phyloP scores from a whole-genome alignment of 2,113 vertebrate species.

The Axis porcinus region DNA sequence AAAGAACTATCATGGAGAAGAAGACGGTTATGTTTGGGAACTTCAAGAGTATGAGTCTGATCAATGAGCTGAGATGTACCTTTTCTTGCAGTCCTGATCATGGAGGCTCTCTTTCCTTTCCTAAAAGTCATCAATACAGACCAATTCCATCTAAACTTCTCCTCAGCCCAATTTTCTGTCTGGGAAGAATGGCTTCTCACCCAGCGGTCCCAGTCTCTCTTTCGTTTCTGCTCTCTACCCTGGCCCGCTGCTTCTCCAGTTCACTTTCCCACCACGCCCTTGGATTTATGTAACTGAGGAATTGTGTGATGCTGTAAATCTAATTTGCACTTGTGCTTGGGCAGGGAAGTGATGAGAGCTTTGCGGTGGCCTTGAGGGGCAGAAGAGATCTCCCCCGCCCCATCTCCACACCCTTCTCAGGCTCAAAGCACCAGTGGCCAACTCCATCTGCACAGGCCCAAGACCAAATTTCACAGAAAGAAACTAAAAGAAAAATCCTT shows the following conservation, averaged over 20 bases:
- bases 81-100: neutral
- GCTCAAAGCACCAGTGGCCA: neutral
- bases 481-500: neutral
- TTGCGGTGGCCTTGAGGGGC: neutral
- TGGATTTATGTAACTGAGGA: neutral
- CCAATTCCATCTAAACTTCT: neutral
- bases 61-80: neutral
- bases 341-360: neutral
- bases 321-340: neutral
- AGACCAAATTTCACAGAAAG: neutral
- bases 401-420: neutral
- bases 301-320: neutral
- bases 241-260: neutral
- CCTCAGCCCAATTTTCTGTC: neutral
- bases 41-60: neutral
- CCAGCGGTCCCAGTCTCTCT: neutral
- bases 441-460: neutral
- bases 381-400: neutral
- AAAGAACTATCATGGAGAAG: neutral
- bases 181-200: neutral
- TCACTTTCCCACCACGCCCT: neutral
- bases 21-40: neutral
- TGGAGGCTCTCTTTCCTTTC: neutral
- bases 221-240: neutral
- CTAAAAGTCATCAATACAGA: neutral